phyloP scores from a whole-genome alignment of 2,888 invertebrate genomes.

The Melinaea menophilus region DNA sequence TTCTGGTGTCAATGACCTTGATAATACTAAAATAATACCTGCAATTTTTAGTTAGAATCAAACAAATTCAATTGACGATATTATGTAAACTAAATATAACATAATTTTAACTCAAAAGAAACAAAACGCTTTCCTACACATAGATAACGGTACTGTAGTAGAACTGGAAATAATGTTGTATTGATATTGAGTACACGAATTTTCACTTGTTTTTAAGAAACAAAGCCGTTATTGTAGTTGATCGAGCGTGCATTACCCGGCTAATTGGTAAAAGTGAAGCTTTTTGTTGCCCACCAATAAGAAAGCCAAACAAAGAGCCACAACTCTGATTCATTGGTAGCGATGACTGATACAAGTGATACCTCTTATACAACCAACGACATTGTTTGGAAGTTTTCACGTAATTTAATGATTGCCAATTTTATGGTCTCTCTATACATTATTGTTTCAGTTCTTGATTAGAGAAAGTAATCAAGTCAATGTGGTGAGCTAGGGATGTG shows the following conservation, averaged over 20 bases:
- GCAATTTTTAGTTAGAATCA: no score
- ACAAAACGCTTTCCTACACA: background rate
- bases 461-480: no score
- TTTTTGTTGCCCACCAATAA: slow-evolving; percentile 60
- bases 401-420: slow-evolving; percentile 37
- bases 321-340: slow-evolving; percentile 49
- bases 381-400: slow-evolving; percentile 23
- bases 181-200: slow-evolving; percentile 51
- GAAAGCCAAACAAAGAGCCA: slow-evolving; percentile 61
- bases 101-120: background rate
- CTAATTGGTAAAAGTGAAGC: slow-evolving; percentile 75
- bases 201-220: slow-evolving; percentile 68
- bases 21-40: no score
- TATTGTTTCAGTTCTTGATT: background rate
- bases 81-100: no score
- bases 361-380: slow-evolving; percentile 41
- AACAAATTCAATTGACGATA: no score
- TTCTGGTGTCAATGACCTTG: no score
- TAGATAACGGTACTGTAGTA: background rate
- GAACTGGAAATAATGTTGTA: slow-evolving; percentile 38
- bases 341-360: slow-evolving; percentile 33
- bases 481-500: no score
- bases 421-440: slow-evolving; percentile 28
- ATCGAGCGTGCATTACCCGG: slow-evolving; percentile 50
- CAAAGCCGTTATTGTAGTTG: slow-evolving; percentile 57